phyloP scores from a whole-genome alignment of 2,888 invertebrate genomes.

The Thysanoteuthis rhombus region DNA sequence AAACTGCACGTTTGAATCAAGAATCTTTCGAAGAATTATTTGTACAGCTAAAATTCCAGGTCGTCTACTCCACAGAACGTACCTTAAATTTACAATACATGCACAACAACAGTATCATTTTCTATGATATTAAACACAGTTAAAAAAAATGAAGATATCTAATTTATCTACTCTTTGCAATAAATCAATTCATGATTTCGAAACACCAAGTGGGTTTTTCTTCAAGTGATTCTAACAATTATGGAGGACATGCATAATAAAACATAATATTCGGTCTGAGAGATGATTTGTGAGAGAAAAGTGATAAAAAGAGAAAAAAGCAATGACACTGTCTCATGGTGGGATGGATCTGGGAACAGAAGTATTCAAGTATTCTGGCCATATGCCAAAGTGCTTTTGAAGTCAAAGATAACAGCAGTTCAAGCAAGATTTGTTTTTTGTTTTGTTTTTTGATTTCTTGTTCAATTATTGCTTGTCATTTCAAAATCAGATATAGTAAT shows the following conservation, averaged over 20 bases:
- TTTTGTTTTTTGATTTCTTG: neutral
- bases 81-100: neutral
- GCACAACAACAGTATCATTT: neutral
- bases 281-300: neutral
- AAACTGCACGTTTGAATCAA: neutral
- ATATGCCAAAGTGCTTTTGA: neutral
- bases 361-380: neutral
- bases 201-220: neutral
- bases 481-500: neutral
- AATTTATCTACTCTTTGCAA: neutral
- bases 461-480: neutral
- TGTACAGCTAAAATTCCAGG: too few species aligned
- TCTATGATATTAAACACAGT: too few species aligned
- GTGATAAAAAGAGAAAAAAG: neutral
- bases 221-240: neutral
- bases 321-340: neutral
- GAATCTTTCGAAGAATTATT: too few species aligned
- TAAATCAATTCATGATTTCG: neutral
- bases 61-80: too few species aligned
- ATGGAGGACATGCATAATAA: neutral
- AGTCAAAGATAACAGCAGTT: neutral
- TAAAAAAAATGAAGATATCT: neutral
- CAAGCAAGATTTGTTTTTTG: neutral
- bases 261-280: neutral
- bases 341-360: neutral